phyloP scores from a whole-genome alignment of 2,888 invertebrate species.

The Eupithecia vulgata region DNA sequence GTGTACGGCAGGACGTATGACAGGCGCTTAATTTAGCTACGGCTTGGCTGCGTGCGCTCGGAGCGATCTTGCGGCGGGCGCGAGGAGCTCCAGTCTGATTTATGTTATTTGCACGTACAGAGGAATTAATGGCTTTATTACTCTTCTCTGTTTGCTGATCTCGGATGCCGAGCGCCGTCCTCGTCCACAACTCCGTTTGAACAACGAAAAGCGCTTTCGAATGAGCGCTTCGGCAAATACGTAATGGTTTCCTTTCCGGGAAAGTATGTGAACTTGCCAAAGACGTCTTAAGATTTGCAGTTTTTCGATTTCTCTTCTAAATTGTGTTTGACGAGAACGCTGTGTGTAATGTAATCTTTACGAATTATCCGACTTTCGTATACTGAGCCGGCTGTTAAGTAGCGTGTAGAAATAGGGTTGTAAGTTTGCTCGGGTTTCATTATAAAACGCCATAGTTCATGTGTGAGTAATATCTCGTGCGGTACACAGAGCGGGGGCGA shows the following conservation, averaged over 20 bases:
- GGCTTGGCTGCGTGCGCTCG: constrained; percentile 65
- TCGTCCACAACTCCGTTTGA: constrained; percentile 63
- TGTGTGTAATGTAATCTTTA: constrained; percentile 22
- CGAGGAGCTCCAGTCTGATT: constrained; percentile 78
- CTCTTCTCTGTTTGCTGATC: constrained; percentile 80
- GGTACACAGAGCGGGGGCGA: constrained; percentile 61
- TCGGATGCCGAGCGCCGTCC: constrained; percentile 64
- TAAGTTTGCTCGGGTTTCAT: constrained; percentile 72
- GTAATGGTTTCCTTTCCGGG: constrained; percentile 55
- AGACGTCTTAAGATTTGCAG: constrained; percentile 38
- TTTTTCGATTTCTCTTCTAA: constrained; percentile 35
- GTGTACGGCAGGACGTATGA: constrained; percentile 68
- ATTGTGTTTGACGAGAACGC: constrained; percentile 40
- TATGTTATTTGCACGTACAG: constrained; percentile 83
- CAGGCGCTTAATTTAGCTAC: constrained; percentile 73
- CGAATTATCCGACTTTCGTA: constrained; percentile 37
- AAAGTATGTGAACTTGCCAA: constrained; percentile 43
- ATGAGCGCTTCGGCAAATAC: constrained; percentile 65
- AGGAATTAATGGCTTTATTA: constrained; percentile 83
- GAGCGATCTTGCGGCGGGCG: constrained; percentile 75
- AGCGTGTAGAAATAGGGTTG: constrained; percentile 50
- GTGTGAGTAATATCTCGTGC: constrained; percentile 76
- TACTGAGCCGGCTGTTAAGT: constrained; percentile 28
- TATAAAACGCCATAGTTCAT: constrained; percentile 77
- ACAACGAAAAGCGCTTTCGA: constrained; percentile 65